Evolutionary conservation across 2,888 invertebrate genomes (phyloP).

Genomic region (Epistrophe grossulariae): DNA sequence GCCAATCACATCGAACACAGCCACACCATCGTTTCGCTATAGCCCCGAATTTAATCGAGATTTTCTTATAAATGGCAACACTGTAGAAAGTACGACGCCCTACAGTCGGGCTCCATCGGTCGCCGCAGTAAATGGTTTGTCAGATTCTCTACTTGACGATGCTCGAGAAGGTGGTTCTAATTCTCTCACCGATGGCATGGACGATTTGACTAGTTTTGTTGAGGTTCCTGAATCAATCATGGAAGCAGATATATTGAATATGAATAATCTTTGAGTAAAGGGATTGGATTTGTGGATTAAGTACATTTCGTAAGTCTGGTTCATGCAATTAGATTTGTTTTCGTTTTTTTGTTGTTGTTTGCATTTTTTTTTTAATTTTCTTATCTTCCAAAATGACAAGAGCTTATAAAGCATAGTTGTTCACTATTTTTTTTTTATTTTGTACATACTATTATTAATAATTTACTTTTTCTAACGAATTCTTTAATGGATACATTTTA

Average conservation of each 20-base stretch:
- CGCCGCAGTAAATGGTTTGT: constrained; percentile 49
- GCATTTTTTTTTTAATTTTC: neutral
- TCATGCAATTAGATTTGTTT: constrained; percentile 37
- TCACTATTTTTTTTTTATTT: constrained; percentile 18
- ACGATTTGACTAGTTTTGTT: constrained; percentile 73
- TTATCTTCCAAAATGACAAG: constrained; percentile 39
- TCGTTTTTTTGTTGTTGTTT: neutral
- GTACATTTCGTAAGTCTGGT: constrained; percentile 73
- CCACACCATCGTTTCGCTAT: constrained; percentile 85
- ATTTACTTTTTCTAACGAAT: constrained; percentile 1
- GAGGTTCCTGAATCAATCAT: constrained; percentile 82
- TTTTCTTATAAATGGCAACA: constrained; percentile 87
- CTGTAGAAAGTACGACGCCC: constrained; percentile 83
- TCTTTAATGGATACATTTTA: constrained; percentile 7
- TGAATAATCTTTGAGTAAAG: constrained; percentile 73
- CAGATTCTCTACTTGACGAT: constrained; percentile 67
- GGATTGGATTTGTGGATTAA: constrained; percentile 75
- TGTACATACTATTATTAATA: constrained; percentile 17
- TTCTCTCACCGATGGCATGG: constrained; percentile 69
- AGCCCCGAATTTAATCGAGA: constrained; percentile 85
- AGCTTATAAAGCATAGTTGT: constrained; percentile 44
- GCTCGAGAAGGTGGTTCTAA: constrained; percentile 60
- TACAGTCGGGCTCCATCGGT: constrained; percentile 68
- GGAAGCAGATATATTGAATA: constrained; percentile 82
- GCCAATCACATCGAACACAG: constrained; percentile 86